phyloP scores from a whole-genome alignment of 2,888 invertebrate species.

The Julus scanicus region DNA sequence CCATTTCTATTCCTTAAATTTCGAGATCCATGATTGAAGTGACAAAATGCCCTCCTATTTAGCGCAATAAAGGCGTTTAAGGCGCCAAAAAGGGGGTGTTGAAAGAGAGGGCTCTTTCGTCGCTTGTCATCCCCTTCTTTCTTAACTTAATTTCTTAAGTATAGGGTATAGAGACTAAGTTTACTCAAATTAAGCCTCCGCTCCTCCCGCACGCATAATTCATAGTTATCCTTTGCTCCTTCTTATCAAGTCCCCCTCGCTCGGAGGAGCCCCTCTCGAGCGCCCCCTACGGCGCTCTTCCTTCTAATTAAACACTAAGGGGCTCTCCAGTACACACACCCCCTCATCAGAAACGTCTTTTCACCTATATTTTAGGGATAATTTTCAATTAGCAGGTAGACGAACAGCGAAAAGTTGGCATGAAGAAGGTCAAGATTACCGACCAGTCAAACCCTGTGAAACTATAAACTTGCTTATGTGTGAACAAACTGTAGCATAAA shows the following conservation, averaged over 20 bases:
- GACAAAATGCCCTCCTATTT: conserved; percentile 21
- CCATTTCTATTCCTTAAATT: no score
- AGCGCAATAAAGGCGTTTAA: not conserved
- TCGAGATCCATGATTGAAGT: not conserved
- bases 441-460: not conserved
- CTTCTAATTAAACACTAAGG: conserved; percentile 48
- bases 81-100: not conserved
- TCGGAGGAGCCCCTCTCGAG: not conserved
- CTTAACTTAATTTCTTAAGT: conserved; percentile 47
- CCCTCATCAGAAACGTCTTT: not conserved
- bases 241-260: not conserved
- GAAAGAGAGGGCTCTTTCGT: not conserved
- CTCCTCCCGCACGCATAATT: conserved; percentile 44
- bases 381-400: conserved; percentile 46
- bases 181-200: conserved; percentile 32
- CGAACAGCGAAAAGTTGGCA: not conserved
- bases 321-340: conserved; percentile 4
- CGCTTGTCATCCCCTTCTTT: conserved; percentile 29
- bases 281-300: conserved; percentile 38
- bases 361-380: conserved; percentile 17
- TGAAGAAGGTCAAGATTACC: not conserved
- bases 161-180: conserved; percentile 43
- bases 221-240: conserved; percentile 41
- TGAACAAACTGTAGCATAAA: no score
- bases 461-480: no score